A percentile compares a stretch with the other conserved stretches of the same genome.
Conservation (phyloP, 2,888 invertebrate species). For the Trissolcus japonicus region DNA sequence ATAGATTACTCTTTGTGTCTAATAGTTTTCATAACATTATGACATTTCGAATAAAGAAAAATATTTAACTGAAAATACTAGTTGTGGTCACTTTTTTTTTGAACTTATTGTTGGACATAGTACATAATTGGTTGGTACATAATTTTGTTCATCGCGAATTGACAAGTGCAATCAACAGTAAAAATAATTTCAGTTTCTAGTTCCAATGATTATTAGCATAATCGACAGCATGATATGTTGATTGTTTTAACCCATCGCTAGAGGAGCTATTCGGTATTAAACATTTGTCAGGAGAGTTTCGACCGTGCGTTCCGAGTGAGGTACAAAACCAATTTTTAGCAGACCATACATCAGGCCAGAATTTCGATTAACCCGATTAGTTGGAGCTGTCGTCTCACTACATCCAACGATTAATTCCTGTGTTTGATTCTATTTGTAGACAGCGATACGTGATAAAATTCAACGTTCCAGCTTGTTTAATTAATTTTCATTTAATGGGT, state of each 20-base stretch:
- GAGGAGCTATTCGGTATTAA: constrained; percentile 36
- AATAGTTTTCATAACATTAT: constrained; percentile 16
- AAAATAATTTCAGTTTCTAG: constrained; percentile 31
- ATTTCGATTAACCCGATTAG: constrained; percentile 63
- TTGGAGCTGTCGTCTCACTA: constrained; percentile 61
- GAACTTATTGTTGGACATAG: too few species aligned
- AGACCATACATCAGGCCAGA: constrained; percentile 58
- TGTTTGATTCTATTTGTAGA: constrained; percentile 49
- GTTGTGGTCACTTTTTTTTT: too few species aligned
- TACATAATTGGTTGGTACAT: too few species aligned
- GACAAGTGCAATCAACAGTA: too few species aligned
- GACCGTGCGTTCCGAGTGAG: constrained; percentile 35
- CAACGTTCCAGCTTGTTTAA: constrained; percentile 30
- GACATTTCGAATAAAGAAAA: constrained; percentile 3
- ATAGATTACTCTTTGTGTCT: constrained; percentile 28
- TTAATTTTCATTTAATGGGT: constrained; percentile 30
- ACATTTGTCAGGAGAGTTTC: constrained; percentile 34
- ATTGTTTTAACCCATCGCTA: constrained; percentile 39
- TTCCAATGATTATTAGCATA: constrained; percentile 45
- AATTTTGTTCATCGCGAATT: too few species aligned
- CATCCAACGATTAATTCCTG: constrained; percentile 62
- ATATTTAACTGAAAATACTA: too few species aligned
- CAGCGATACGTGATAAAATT: constrained; percentile 39
- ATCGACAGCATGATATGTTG: constrained; percentile 45
- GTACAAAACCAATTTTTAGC: constrained; percentile 55